Conservation (phyloP, 2,888 invertebrate genomes). For the Priocnemis perturbator region DNA sequence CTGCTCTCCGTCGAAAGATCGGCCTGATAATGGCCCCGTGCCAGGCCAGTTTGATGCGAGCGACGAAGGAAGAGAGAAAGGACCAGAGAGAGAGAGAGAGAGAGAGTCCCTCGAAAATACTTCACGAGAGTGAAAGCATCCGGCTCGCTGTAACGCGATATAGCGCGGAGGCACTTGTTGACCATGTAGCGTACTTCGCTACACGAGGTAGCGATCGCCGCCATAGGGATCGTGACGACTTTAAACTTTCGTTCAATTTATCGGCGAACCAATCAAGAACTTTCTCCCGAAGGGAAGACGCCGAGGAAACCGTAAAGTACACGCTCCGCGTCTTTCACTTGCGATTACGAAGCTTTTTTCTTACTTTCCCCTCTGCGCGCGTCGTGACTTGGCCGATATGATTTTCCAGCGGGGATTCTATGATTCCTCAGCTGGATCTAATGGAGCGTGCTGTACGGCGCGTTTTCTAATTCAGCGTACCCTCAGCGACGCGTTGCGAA, state of each 20-base stretch:
- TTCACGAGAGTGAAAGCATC: conserved; percentile 59
- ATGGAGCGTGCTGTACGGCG: too few species aligned
- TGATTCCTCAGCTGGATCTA: too few species aligned
- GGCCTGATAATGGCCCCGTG: conserved; percentile 37
- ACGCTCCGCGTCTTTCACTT: neutral
- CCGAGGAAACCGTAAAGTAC: conserved; percentile 39
- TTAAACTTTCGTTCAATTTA: conserved; percentile 60
- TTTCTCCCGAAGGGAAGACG: conserved; percentile 60
- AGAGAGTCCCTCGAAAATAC: conserved; percentile 49
- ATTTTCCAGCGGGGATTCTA: too few species aligned
- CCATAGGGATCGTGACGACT: conserved; percentile 52
- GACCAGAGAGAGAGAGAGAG: conserved; percentile 7
- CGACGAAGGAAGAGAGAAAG: conserved; percentile 11
- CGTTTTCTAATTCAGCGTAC: too few species aligned
- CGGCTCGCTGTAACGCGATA: conserved; percentile 34
- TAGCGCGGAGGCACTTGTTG: conserved; percentile 27
- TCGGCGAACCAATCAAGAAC: conserved; percentile 59
- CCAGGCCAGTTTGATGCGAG: conserved; percentile 13
- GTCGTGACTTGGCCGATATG: too few species aligned
- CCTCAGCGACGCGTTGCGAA: too few species aligned
- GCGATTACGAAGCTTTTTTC: neutral
- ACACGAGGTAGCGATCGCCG: conserved; percentile 47
- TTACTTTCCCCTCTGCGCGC: neutral
- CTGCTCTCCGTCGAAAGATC: conserved; percentile 29
- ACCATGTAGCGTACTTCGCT: conserved; percentile 24